A percentile compares a stretch with the other conserved stretches of the same genome.
Conservation (phyloP, 2,797 vertebrate genomes). For the Dryobates pubescens region DNA sequence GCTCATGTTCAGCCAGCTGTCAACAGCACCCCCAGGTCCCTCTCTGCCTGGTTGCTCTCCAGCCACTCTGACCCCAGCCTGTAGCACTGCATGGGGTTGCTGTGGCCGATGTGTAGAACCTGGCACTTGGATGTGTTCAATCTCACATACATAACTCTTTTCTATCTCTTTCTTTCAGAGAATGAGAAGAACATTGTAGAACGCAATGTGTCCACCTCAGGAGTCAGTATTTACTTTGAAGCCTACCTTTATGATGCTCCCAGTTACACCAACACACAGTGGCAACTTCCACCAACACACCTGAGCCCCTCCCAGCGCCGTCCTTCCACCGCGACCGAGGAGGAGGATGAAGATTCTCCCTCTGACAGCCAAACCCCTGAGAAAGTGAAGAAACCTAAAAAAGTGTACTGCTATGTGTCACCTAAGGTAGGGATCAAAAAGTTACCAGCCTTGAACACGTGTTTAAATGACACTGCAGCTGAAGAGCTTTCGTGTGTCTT, state of each 20-base stretch:
- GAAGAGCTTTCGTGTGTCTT: background rate
- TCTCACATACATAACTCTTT: background rate
- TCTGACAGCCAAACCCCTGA: slow-evolving; percentile 90
- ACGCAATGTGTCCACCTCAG: slow-evolving; percentile 96
- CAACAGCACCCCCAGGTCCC: too few relatives aligned
- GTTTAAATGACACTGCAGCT: background rate
- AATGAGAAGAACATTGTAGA: slow-evolving; percentile 95
- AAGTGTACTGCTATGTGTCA: slow-evolving; percentile 99
- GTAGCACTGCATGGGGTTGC: too few relatives aligned
- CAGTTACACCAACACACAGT: slow-evolving; percentile 88
- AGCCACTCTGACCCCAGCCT: too few relatives aligned
- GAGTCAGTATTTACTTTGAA: slow-evolving; percentile 97
- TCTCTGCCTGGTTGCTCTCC: too few relatives aligned
- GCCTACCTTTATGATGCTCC: slow-evolving; percentile 94
- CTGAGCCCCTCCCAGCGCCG: slow-evolving; percentile 88
- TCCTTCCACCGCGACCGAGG: slow-evolving; percentile 90
- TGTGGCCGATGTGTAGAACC: too few relatives aligned
- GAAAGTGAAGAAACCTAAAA: slow-evolving; percentile 99
- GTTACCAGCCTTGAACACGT: background rate
- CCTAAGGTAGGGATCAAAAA: slow-evolving; percentile 86
- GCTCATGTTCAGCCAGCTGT: too few relatives aligned
- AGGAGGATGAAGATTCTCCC: slow-evolving; percentile 92
- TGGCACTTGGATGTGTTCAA: too few relatives aligned
- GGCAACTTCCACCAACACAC: slow-evolving; percentile 89
- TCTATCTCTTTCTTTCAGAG: slow-evolving; percentile 78